Evolutionary conservation across 2,797 vertebrate genomes (phyloP), one percentile per base, ranked within the genome.

Genomic region (Pagetopsis macropterus): DNA sequence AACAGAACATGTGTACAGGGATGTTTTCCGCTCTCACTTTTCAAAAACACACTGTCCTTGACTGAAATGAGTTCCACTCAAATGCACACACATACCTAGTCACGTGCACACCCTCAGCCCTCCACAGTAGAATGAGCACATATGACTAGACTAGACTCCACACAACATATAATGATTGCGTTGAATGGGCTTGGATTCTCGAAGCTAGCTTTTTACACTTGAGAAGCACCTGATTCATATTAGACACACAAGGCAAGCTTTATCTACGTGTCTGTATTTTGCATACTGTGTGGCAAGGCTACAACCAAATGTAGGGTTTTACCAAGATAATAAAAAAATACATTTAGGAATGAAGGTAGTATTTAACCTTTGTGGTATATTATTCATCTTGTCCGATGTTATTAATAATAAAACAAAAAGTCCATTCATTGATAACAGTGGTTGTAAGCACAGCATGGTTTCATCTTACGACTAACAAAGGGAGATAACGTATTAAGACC

Each of bases 131-230:
- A 72, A 57, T 55, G n/a, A 78, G 74, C 60, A 79, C 41, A 19
- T 40, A 45, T 3, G 5, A 40, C 45, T 40, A 37, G 21, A 49
- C 43, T 27, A 37, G 27, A 49, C 43, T 27, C n/a, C 3, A n/a
- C 2, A 13, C 8, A 44, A 41, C 4, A 68, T 60, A 75, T 71
- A 84, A 84, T 74, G 68, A 65, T 49, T 66, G 56, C 3, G 8
- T 49, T 45, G 12, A 11, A 76, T 19, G 11, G 27, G 56, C 56
- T 59, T 74, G 72, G 33, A 78, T 78, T 76, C 65, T 68, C 62
- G 14, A 82, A 76, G 74, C 78, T 66, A 55, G 68, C 52, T 81
- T 75, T 87, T 86, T 62, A 81, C 70, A 81, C 70, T 77, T 72
- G 50, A 78, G 64, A 68, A 63, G 15, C 54, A 54, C 65, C 78